Conservation (phyloP, 2,888 invertebrate genomes). For the Tineola bisselliella region DNA sequence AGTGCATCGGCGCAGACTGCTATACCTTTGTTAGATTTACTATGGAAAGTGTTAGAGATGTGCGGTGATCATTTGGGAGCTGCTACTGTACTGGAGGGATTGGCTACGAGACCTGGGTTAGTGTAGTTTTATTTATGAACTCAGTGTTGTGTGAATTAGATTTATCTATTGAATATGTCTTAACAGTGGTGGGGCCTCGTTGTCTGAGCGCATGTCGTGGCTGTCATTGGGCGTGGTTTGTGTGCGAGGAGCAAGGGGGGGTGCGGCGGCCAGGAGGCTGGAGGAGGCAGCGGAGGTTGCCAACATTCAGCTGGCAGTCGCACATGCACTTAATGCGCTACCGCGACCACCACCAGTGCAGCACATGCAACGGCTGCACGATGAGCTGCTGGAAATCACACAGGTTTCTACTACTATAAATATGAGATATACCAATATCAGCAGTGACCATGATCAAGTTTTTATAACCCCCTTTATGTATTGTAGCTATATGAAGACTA, state of each 20-base stretch:
- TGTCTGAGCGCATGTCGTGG: slow-evolving; percentile 88
- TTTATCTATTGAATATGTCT: no score
- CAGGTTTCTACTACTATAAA: slow-evolving; percentile 61
- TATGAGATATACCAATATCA: no score
- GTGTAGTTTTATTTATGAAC: no score
- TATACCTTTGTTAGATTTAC: slow-evolving; percentile 76
- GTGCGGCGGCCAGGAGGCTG: slow-evolving; percentile 82
- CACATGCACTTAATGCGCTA: slow-evolving; percentile 41
- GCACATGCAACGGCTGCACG: slow-evolving; percentile 79
- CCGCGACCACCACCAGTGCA: slow-evolving; percentile 70
- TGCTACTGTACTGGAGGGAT: slow-evolving; percentile 86
- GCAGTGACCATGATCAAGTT: no score
- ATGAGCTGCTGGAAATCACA: slow-evolving; percentile 85
- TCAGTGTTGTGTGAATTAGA: no score
- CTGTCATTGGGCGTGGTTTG: slow-evolving; percentile 94
- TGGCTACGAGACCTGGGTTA: slow-evolving; percentile 80
- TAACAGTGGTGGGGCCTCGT: slow-evolving; percentile 77
- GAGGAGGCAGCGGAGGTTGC: slow-evolving; percentile 95
- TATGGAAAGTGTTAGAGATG: slow-evolving; percentile 97
- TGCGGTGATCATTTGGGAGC: slow-evolving; percentile 92
- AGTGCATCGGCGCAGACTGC: slow-evolving; percentile 69
- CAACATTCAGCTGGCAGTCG: slow-evolving; percentile 80
- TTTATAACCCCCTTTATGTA: no score
- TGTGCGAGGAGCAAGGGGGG: slow-evolving; percentile 82
- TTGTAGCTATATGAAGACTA: slow-evolving; percentile 87